Percentiles rank a stretch among this genome's conserved stretches.
These are phyloP conservation scores for Proisotoma minuta DNA, from an alignment of 2,888 invertebrate species.

Conservation along the genomic window DNA sequence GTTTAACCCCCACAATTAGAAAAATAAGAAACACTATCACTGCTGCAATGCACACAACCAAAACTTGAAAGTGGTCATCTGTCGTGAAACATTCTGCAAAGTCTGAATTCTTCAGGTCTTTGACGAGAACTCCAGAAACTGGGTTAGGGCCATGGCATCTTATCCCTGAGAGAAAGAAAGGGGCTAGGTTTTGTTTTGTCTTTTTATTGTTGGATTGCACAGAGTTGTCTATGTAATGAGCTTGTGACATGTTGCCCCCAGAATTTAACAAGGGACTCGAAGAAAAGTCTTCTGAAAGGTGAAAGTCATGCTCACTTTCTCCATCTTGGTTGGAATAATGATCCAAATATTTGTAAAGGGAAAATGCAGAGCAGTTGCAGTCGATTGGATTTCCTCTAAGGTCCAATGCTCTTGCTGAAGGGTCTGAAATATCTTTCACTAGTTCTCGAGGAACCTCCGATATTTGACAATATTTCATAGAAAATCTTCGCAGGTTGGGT, in stretches of 20 bases:
- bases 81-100: constrained; percentile 38
- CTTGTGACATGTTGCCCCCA: background rate
- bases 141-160: constrained; percentile 32
- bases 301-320: background rate
- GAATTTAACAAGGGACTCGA: background rate
- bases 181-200: background rate
- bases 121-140: constrained; percentile 32
- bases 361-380: constrained; percentile 14
- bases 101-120: constrained; percentile 36
- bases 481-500: constrained; percentile 34
- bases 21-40: constrained; percentile 33
- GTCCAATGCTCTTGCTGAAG: constrained; percentile 19
- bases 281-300: background rate
- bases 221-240: background rate
- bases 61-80: constrained; percentile 37
- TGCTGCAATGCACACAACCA: constrained; percentile 39
- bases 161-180: constrained; percentile 21
- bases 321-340: background rate
- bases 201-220: background rate
- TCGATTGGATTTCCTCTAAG: constrained; percentile 39
- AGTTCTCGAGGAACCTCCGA: constrained; percentile 32
- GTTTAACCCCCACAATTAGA: constrained; percentile 23
- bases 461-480: constrained; percentile 36
- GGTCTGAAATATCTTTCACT: constrained; percentile 16
- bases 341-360: background rate